Evolutionary conservation across 1,140 invertebrate species (phyloP).

Genomic region (Achroia grisella): DNA sequence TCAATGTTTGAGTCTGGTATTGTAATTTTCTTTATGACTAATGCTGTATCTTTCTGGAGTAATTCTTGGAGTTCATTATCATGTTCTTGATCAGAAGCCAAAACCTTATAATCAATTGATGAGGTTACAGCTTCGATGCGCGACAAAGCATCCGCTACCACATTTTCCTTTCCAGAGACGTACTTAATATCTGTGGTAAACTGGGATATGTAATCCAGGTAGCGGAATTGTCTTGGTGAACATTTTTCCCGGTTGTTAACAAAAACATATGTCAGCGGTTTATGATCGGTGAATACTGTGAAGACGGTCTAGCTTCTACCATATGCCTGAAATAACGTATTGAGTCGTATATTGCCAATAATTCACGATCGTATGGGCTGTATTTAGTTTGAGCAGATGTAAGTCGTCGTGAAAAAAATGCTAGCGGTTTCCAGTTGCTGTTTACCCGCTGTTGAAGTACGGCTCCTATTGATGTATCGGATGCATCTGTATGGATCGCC

Average conservation of each 20-base stretch:
- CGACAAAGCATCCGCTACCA: constrained; percentile 10
- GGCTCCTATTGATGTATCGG: constrained; percentile 40
- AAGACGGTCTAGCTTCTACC: constrained; percentile 8
- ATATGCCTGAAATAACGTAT: constrained; percentile 7
- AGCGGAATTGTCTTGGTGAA: constrained; percentile 9
- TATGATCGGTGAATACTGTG: constrained; percentile 10
- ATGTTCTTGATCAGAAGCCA: constrained; percentile 1
- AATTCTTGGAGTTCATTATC: constrained; percentile 3
- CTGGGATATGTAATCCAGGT: constrained; percentile 11
- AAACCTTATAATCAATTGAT: neutral
- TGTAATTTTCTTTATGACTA: neutral
- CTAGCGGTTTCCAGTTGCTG: neutral
- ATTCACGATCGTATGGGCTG: constrained; percentile 8
- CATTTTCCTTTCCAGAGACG: constrained; percentile 9
- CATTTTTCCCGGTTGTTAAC: neutral
- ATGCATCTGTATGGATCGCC: constrained; percentile 39
- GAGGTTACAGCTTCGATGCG: neutral
- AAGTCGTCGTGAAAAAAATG: neutral
- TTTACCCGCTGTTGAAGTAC: neutral
- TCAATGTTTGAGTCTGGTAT: neutral
- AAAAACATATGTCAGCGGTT: constrained; percentile 7
- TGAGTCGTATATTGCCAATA: constrained; percentile 2
- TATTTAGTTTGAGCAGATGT: constrained; percentile 10
- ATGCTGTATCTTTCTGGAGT: neutral
- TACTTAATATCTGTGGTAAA: constrained; percentile 11